Evolutionary conservation across 2,113 vertebrate species (phyloP).

Genomic region (Morphnarchus princeps): DNA sequence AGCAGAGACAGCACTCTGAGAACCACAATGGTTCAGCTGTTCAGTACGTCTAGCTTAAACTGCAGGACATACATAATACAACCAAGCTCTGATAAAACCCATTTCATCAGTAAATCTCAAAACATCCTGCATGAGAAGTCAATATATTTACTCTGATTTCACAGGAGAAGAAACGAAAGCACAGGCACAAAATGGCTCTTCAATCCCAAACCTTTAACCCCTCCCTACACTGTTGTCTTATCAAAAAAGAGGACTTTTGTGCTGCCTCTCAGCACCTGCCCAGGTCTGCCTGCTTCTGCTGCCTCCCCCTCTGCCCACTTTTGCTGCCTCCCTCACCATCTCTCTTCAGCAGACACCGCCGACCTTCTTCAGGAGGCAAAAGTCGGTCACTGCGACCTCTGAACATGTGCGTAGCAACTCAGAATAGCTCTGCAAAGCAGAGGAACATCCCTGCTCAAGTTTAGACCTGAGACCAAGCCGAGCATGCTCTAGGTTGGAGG

Average conservation of each 20-base stretch:
- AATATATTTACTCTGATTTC: background rate
- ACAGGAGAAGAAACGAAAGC: background rate
- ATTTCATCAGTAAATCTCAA: background rate
- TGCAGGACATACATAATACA: background rate
- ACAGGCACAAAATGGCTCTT: background rate
- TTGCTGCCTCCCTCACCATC: background rate
- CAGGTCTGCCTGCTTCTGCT: background rate
- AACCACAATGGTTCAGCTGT: background rate
- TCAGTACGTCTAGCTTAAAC: background rate
- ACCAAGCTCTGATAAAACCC: background rate
- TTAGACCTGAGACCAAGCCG: background rate
- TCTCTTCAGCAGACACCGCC: background rate
- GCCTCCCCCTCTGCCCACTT: background rate
- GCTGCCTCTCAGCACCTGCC: background rate
- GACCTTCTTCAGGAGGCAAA: background rate
- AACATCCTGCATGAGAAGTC: background rate
- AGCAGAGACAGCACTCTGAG: background rate
- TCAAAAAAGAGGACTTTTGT: background rate
- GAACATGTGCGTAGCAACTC: accelerated
- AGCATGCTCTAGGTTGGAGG: background rate
- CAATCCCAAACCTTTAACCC: background rate
- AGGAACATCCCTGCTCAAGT: background rate
- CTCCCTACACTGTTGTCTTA: background rate
- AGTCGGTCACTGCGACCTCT: background rate
- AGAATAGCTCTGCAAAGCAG: background rate